Evolutionary conservation across 2,888 invertebrate genomes (phyloP).

Genomic region (Erpobdella octoculata): DNA sequence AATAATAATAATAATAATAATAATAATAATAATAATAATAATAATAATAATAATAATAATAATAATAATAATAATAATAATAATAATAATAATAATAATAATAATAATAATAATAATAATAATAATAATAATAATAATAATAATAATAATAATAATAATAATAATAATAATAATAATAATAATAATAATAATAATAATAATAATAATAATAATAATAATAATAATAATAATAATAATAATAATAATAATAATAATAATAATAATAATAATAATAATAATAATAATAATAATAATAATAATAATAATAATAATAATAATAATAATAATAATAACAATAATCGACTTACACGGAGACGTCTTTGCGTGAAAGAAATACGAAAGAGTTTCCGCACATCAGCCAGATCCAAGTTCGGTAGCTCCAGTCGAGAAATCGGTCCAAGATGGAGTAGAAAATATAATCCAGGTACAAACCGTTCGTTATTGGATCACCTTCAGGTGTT

Average conservation of each 20-base stretch:
- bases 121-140: too few species aligned
- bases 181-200: neutral
- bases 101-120: too few species aligned
- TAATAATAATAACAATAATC: conserved; percentile 4
- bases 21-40: too few species aligned
- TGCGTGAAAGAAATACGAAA: neutral
- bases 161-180: too few species aligned
- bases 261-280: neutral
- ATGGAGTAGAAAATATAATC: neutral
- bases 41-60: too few species aligned
- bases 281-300: neutral
- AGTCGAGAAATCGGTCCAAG: neutral
- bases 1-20: too few species aligned
- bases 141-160: too few species aligned
- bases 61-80: too few species aligned
- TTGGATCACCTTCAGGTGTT: neutral
- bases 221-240: neutral
- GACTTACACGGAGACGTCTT: neutral
- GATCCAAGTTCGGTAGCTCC: conserved; percentile 7
- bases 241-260: neutral
- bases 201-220: neutral
- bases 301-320: neutral
- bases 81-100: too few species aligned
- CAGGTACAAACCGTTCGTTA: conserved; percentile 6
- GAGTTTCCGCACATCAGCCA: conserved; percentile 8